These are phyloP conservation scores for Aphrocallistes beatrix DNA, from an alignment of 37 sponge, comb jelly and placozoan species.

Conservation along the genomic window DNA sequence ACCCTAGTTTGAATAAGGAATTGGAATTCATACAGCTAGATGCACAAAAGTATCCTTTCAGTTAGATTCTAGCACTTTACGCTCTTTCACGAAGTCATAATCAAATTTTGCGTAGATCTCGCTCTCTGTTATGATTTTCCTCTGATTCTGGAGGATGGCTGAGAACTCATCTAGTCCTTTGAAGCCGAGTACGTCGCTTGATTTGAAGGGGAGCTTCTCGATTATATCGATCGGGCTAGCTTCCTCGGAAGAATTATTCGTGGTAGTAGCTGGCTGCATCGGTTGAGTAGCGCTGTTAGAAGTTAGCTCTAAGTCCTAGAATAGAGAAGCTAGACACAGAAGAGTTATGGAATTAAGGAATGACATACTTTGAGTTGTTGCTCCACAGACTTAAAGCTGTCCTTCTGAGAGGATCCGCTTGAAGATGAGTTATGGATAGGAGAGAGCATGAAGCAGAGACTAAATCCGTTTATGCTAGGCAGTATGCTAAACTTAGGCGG, in stretches of 20 bases:
- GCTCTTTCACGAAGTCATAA: neutral
- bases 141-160: neutral
- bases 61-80: neutral
- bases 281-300: neutral
- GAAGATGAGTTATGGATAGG: neutral
- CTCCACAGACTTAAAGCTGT: neutral
- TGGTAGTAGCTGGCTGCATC: neutral
- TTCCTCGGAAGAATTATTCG: neutral
- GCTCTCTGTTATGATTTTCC: neutral
- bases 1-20: neutral
- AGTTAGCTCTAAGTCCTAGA: neutral
- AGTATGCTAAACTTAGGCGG: constrained; percentile 12
- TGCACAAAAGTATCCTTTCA: too few relatives aligned
- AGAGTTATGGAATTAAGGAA: neutral
- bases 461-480: neutral
- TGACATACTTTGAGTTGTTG: neutral
- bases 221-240: neutral
- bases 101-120: neutral
- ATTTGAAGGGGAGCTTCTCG: neutral
- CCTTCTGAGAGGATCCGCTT: neutral
- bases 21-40: neutral
- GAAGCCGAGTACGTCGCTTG: neutral
- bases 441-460: constrained; percentile 1
- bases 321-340: neutral
- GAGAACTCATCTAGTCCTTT: neutral